Base-by-base conservation (phyloP, 2,113 vertebrate species). In the Podiceps cristatus region DNA sequence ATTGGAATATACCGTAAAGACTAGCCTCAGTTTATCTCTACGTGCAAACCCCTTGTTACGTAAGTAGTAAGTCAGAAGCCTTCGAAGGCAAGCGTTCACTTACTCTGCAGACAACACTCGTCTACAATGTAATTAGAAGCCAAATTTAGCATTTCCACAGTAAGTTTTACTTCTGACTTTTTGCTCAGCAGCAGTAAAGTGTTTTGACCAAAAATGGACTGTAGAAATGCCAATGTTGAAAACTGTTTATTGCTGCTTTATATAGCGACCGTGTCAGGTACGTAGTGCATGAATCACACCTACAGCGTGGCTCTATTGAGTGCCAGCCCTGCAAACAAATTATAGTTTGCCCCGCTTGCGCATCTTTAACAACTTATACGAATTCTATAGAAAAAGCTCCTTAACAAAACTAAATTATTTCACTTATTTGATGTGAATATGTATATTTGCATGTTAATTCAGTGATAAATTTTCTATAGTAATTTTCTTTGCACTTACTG, bases 381-480 rank as follows among this genome's bases (percentile, higher is more conserved):
- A 37, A 37, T 18, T 37, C 59, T 79, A 45, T 31, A 89, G 63
- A 37, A 86, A 96, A 86, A 85, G 3, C 15, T 66, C 49, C 60
- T 71, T 90, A 75, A 84, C 24, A 60, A 81, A 80, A 44, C 13
- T 64, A 52, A 77, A 52, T 42, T 2, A 81, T 66, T 69, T 84
- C 56, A 86, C 62, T 95, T 76, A 78, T 50, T 93, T 92, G 62
- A 93, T 90, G 24, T 88, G 28, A 94, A 52, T 87, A 44, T 27
- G 25, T 44, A n/a, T 58, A 87, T 92, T 96, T 97, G 16, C 23
- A 44, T n/a, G 52, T 85, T 67, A 47, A 82, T 64, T 37, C 40
- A 86, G 53, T 66, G 11, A 60, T 44, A 88, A 63, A 12, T 40
- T 90, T 63, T 89, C 84, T 71, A 45, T 60, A 72, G 49, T 78